These are phyloP conservation scores for Lagocephalus sceleratus DNA, from an alignment of 2,797 vertebrate genomes.

Conservation along the genomic window DNA sequence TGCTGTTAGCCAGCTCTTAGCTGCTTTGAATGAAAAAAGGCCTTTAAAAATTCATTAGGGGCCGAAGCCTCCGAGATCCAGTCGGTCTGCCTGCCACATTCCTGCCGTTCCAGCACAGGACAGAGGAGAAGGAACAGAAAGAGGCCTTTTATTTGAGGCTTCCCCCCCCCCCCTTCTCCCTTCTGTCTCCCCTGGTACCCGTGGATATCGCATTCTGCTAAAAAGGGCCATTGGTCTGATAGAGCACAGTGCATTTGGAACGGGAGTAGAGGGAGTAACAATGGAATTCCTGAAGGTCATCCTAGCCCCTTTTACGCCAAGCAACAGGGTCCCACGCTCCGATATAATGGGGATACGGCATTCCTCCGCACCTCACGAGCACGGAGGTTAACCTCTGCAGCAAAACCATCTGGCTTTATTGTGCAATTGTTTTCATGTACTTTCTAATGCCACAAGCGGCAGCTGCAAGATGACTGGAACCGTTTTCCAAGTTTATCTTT, in stretches of 20 bases:
- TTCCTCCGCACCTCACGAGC: slow-evolving; percentile 51
- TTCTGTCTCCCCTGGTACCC: slow-evolving; percentile 61
- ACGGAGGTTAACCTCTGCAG: slow-evolving; percentile 39
- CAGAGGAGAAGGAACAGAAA: slow-evolving; percentile 74
- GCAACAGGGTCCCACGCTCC: slow-evolving; percentile 73
- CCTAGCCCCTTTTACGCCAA: slow-evolving; percentile 65
- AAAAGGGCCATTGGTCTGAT: slow-evolving; percentile 83
- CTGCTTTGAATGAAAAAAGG: slow-evolving; percentile 87
- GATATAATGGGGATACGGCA: slow-evolving; percentile 59
- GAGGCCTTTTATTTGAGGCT: slow-evolving; percentile 80
- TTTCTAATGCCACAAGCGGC: not conserved
- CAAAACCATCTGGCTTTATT: not conserved
- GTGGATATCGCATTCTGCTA: slow-evolving; percentile 90
- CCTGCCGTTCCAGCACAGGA: slow-evolving; percentile 87
- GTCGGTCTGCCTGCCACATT: slow-evolving; percentile 81
- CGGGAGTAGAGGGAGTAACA: slow-evolving; percentile 70
- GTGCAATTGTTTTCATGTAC: not conserved
- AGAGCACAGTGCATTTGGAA: slow-evolving; percentile 78
- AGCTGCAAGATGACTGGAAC: no score
- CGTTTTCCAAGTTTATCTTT: no score
- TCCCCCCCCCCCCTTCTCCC: slow-evolving; percentile 79
- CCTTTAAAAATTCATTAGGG: slow-evolving; percentile 95
- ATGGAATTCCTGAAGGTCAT: slow-evolving; percentile 82
- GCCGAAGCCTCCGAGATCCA: slow-evolving; percentile 74
- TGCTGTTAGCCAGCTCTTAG: slow-evolving; percentile 75